Base-by-base conservation (phyloP, 2,797 vertebrate genomes). In the Naso thynnoides region DNA sequence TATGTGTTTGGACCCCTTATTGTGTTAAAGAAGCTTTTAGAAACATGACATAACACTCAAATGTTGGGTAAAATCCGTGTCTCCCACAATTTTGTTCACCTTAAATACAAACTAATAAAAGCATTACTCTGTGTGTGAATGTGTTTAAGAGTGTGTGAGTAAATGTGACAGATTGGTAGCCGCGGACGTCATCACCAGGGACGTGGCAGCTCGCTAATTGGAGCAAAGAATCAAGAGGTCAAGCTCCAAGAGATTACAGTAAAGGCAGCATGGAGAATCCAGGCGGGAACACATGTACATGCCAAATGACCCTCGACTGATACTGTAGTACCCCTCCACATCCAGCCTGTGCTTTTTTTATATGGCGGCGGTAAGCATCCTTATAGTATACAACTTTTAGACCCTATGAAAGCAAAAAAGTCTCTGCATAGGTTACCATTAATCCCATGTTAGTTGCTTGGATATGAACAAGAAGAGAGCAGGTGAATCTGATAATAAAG, bases 241-340 rank as follows among this genome's bases (percentile, higher is more conserved):
- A 91, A 77, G 80, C 68, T 77, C 48, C 63, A 79, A 58, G 83
- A 84, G 93, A 93, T 94, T 93, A 92, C 65, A 84, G 75, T 68
- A 58, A 72, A 82, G 74, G 61, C 79, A 81, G 49, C 54, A 54
- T 50, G 54, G 66, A 56, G 69, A 72, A 61, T 68, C 56, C 71
- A 61, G 16, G 59, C 69, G 52, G 59, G 33, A 76, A 47, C 61
- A 72, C 71, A 59, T 82, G 55, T 47, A 72, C 54, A 50, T 42
- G 48, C 14, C 1, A 1, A 45, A 18, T 61, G 50, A 62, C 29
- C 4, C 6, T 36, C 42, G 27, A 18, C 13, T 14, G 38, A 33
- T 8, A 65, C 23, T 45, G 23, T 14, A 39, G 24, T n/a, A 6
- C 11, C 2, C 11, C 23, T 41, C 50, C 21, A 23, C 52, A 18